These are phyloP conservation scores for Phortica okadai DNA, from an alignment of 2,888 invertebrate genomes.

Conservation along the genomic window DNA sequence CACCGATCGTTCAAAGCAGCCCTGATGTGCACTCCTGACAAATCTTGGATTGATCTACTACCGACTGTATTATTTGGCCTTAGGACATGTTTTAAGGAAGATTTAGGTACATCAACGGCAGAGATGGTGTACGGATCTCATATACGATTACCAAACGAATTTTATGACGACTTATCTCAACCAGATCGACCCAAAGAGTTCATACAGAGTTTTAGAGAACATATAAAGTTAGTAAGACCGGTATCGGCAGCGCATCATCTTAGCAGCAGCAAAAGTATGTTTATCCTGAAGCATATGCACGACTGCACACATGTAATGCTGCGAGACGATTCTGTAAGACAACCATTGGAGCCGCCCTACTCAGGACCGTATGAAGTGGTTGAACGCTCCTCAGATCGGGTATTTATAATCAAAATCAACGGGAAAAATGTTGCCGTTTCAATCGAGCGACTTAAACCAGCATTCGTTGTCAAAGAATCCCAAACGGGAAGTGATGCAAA, in stretches of 20 bases:
- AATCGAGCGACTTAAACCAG: not conserved
- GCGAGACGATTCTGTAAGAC: slow-evolving; percentile 28
- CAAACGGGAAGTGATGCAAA: no score
- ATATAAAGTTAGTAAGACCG: slow-evolving; percentile 34
- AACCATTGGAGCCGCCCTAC: slow-evolving; percentile 51
- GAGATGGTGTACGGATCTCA: slow-evolving; percentile 60
- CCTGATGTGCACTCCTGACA: slow-evolving; percentile 52
- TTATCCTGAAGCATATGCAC: slow-evolving; percentile 34
- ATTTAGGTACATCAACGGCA: no score
- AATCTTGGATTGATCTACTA: slow-evolving; percentile 45
- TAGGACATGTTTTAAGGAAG: slow-evolving; percentile 18
- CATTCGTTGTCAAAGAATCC: no score
- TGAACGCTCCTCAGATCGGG: slow-evolving; percentile 25
- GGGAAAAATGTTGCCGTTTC: slow-evolving; percentile 21
- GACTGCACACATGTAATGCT: slow-evolving; percentile 39
- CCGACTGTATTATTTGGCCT: not conserved
- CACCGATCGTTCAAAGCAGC: slow-evolving; percentile 74
- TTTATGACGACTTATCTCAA: slow-evolving; percentile 46
- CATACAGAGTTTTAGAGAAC: slow-evolving; percentile 17
- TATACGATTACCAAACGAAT: not conserved
- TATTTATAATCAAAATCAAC: slow-evolving; percentile 24
- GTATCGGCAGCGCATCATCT: slow-evolving; percentile 33
- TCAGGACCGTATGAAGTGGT: slow-evolving; percentile 50
- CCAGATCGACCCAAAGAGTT: slow-evolving; percentile 18
- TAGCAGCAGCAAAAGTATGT: slow-evolving; percentile 18